Conservation (phyloP, 2,797 vertebrate genomes). For the Syngnathus acus region DNA sequence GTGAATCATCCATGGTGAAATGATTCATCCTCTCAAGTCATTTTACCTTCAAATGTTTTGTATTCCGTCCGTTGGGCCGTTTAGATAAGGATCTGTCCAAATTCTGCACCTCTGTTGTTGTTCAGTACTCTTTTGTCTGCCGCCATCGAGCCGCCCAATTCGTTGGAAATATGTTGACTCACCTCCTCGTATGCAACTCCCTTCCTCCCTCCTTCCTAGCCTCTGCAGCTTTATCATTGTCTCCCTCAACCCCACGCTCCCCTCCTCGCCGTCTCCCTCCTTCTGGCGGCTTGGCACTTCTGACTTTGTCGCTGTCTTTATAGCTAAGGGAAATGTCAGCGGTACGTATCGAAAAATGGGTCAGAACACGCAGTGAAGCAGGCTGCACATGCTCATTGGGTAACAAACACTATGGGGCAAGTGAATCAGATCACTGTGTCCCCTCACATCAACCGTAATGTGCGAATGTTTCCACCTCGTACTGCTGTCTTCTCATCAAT, state of each 20-base stretch:
- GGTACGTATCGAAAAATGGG: slow-evolving; percentile 55
- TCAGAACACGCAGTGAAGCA: slow-evolving; percentile 56
- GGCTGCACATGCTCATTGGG: slow-evolving; percentile 57
- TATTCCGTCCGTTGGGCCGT: slow-evolving; percentile 38
- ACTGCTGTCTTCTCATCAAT: slow-evolving; percentile 66
- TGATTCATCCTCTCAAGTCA: slow-evolving; percentile 8
- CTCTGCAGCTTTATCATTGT: slow-evolving; percentile 41
- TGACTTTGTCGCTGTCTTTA: slow-evolving; percentile 63
- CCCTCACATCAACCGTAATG: slow-evolving; percentile 42
- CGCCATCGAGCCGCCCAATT: slow-evolving; percentile 43
- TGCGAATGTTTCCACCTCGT: slow-evolving; percentile 61
- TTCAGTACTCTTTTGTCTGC: slow-evolving; percentile 17
- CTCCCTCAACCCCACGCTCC: slow-evolving; percentile 18
- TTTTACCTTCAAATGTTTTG: slow-evolving; percentile 28
- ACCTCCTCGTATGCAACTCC: slow-evolving; percentile 40
- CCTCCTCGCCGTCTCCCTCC: slow-evolving; percentile 26
- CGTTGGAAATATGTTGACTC: slow-evolving; percentile 69
- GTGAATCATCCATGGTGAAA: slow-evolving; percentile 6
- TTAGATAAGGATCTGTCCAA: slow-evolving; percentile 27
- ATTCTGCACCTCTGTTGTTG: slow-evolving; percentile 30
- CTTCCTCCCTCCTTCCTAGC: slow-evolving; percentile 19
- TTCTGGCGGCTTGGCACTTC: slow-evolving; percentile 64
- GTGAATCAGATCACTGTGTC: slow-evolving; percentile 56
- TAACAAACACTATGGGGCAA: slow-evolving; percentile 33
- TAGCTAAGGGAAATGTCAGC: slow-evolving; percentile 67